Conservation (phyloP, 2,113 vertebrate genomes). For the Dryoscopus gambensis region DNA sequence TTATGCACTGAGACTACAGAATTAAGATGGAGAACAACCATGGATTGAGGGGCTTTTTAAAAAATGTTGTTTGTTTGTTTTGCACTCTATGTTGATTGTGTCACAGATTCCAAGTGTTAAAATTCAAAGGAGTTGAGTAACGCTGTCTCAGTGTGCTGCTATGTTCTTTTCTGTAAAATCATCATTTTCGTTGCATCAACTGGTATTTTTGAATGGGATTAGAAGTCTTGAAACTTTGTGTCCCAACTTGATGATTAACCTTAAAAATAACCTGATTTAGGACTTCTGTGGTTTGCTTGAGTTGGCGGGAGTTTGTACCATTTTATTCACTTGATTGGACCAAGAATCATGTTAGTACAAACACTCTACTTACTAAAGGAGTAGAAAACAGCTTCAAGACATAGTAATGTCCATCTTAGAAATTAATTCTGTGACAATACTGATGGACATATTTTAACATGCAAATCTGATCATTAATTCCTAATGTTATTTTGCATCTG, state of each 20-base stretch:
- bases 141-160: background rate
- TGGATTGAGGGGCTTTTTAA: background rate
- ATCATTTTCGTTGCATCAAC: background rate
- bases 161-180: background rate
- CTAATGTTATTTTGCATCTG: background rate
- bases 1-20: background rate
- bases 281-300: background rate
- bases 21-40: background rate
- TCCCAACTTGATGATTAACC: background rate
- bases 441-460: fast-evolving
- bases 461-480: background rate
- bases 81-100: background rate
- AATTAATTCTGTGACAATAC: background rate
- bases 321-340: background rate
- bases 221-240: background rate
- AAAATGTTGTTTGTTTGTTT: background rate
- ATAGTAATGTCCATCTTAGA: background rate
- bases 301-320: background rate
- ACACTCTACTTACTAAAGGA: background rate
- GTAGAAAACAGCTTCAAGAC: background rate
- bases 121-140: background rate
- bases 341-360: background rate
- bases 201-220: background rate
- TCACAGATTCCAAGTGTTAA: background rate
- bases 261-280: background rate